Percentiles rank a stretch among this genome's conserved stretches.
Conservation (phyloP, 1,140 invertebrate genomes). For the Drosophila serrata region DNA sequence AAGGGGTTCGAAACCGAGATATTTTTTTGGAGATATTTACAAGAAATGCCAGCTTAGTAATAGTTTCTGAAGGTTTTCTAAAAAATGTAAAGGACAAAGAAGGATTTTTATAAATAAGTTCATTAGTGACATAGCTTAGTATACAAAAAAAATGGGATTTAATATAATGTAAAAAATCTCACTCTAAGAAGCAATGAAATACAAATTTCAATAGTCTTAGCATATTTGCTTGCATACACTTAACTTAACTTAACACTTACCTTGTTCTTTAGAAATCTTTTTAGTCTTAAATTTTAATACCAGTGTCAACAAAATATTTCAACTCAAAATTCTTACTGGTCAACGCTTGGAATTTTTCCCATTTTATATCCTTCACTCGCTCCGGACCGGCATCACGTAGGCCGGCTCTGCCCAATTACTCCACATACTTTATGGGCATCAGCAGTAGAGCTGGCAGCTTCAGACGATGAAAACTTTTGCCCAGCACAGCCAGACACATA, state of each 20-base stretch:
- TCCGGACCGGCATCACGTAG: conserved; percentile 28
- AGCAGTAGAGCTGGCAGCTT: conserved; percentile 34
- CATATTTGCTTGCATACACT: not conserved
- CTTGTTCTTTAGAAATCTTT: not conserved
- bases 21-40: not conserved
- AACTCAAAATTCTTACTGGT: conserved; percentile 39
- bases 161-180: no score
- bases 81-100: no score
- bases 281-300: not conserved
- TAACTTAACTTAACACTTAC: not conserved
- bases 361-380: conserved; percentile 4
- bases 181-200: not conserved
- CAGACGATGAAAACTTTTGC: conserved; percentile 56
- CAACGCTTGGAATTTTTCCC: conserved; percentile 33
- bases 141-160: no score
- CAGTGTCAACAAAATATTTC: conserved; percentile 9
- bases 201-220: no score
- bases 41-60: not conserved
- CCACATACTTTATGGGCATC: conserved; percentile 50
- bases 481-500: not conserved
- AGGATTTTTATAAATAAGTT: no score
- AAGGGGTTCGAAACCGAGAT: not conserved
- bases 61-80: not conserved
- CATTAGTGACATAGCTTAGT: no score
- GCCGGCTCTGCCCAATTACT: conserved; percentile 20